Base-by-base conservation (phyloP, 1,140 invertebrate species). In the Mycetomoellerius zeteki region DNA sequence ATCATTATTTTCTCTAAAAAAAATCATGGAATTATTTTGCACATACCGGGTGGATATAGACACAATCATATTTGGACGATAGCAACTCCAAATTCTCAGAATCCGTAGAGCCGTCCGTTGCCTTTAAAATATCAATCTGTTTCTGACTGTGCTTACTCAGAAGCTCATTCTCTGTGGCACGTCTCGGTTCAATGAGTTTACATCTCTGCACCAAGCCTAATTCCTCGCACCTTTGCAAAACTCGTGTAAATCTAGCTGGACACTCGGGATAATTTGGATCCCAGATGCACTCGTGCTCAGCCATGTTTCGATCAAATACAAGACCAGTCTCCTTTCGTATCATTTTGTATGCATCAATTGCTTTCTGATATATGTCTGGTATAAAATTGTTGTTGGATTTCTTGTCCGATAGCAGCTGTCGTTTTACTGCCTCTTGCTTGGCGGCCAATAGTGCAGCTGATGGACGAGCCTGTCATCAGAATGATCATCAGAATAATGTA, bases 41-140 rank as follows among this genome's bases (percentile, higher is more conserved):
- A 92, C 96, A 95, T 96, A 98, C 98, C 85, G 98, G 97, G 96
- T 99, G 97, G 94, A 99, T 96, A 94, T 98, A 99, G 91, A 99
- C 95, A 16, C 97, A 96, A 94, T 99, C 98, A 94, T 97, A 99
- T 92, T 97, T 96, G 0, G 97, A 97, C 6, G 98, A 97, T 0
- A 98, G 76, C 60, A 96, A 95, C 94, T 98, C 98, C 85, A 98
- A 95, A 86, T 96, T 95, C 16, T 96, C 95, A 43, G 94, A 71
- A 92, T 97, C 95, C 19, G 94, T 93, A 82, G 95, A 96, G 33
- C 95, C 93, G 89, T 97, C 95, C 0, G 97, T 98, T 8, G 94
- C 95, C 94, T 97, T 96, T 5, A 99, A 93, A 87, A 97, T 94
- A 10, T 98, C 96, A 87, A 97, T 95, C 69, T 96, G 96, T 62